These are phyloP conservation scores for Toxotes chatareus DNA, from an alignment of 2,113 vertebrate species.

Conservation along the genomic window DNA sequence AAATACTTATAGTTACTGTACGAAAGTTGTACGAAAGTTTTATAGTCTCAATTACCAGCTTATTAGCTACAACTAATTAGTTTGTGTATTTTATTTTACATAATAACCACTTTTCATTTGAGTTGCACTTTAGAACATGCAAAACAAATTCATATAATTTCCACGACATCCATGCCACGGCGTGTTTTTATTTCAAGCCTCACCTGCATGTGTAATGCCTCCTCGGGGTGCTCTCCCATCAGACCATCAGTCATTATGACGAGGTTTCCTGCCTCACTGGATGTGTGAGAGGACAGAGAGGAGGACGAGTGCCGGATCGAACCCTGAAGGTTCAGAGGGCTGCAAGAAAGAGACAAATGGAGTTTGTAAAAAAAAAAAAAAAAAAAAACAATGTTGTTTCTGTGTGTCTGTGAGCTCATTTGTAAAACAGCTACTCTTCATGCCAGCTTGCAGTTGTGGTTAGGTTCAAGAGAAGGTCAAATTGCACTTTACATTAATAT, in stretches of 20 bases:
- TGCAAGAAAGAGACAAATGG: constrained; percentile 69
- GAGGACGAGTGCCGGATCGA: constrained; percentile 95
- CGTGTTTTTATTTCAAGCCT: not conserved
- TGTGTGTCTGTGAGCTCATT: not conserved
- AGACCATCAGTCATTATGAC: constrained; percentile 91
- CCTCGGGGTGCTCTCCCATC: constrained; percentile 90
- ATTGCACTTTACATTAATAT: not conserved
- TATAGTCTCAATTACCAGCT: not conserved
- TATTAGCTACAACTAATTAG: not conserved
- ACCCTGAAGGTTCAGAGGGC: constrained; percentile 93
- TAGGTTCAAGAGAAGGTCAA: not conserved
- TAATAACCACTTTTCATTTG: not conserved
- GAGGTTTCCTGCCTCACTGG: constrained; percentile 93
- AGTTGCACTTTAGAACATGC: not conserved
- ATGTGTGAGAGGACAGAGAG: constrained; percentile 95
- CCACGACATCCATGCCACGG: not conserved
- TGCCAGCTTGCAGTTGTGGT: not conserved
- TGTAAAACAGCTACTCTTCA: not conserved
- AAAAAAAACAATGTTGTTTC: not conserved
- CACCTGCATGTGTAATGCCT: constrained; percentile 94
- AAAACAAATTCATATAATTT: not conserved
- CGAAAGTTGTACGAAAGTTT: not conserved
- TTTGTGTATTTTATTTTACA: not conserved
- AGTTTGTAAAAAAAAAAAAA: not conserved
- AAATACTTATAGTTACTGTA: not conserved